These are phyloP conservation scores for Pristionchus fissidentatus DNA, from an alignment of 2,888 invertebrate species.

Conservation along the genomic window DNA sequence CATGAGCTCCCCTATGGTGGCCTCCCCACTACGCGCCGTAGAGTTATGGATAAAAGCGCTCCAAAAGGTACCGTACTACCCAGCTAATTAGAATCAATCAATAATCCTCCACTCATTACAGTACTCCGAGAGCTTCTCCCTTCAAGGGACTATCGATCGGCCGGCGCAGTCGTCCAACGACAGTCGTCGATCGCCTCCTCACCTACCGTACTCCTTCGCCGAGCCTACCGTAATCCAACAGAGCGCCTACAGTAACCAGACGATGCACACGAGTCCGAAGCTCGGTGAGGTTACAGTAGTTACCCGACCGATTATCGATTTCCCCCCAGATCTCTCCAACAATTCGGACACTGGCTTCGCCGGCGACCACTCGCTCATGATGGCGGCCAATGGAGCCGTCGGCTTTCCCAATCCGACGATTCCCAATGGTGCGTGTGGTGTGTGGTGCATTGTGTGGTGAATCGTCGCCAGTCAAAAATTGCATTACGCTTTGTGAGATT, in stretches of 20 bases:
- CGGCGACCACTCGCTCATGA: slow-evolving; percentile 36
- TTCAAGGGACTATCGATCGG: not conserved
- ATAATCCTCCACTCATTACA: no score
- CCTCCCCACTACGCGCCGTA: not conserved
- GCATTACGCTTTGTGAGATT: not conserved
- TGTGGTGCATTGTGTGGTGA: slow-evolving; percentile 20
- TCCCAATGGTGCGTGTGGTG: not conserved
- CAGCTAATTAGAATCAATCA: no score
- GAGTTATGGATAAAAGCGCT: not conserved
- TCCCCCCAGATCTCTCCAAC: slow-evolving; percentile 12
- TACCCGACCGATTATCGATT: not conserved
- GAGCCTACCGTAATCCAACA: slow-evolving; percentile 1
- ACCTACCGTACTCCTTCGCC: not conserved
- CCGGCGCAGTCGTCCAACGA: not conserved
- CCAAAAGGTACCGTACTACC: slow-evolving; percentile 4
- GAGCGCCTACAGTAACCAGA: not conserved
- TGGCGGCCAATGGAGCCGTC: not conserved
- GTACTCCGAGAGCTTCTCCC: slow-evolving; percentile 27
- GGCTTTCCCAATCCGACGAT: not conserved
- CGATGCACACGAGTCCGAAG: slow-evolving; percentile 22
- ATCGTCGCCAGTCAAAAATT: not conserved
- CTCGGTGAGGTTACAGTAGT: slow-evolving; percentile 1
- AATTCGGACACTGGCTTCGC: slow-evolving; percentile 29
- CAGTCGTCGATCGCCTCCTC: slow-evolving; percentile 12
- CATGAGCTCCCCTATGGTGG: no score